Evolutionary conservation across 2,888 invertebrate species (phyloP).

Genomic region (Ennomos erosarius): DNA sequence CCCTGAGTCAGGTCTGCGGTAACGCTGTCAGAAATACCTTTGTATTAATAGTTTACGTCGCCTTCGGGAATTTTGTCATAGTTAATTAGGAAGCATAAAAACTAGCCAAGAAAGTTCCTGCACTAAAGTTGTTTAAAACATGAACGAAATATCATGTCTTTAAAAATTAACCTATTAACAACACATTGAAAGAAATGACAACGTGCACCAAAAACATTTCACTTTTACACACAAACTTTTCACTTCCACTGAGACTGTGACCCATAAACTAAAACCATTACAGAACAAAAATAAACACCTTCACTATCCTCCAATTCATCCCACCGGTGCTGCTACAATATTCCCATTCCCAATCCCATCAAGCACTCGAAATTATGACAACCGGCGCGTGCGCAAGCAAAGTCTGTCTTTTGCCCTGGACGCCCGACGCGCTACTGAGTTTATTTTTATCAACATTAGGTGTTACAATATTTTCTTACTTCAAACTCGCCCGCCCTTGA

Average conservation of each 20-base stretch:
- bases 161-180: slow-evolving; percentile 3
- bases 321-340: slow-evolving; percentile 16
- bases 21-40: slow-evolving; percentile 38
- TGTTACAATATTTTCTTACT: slow-evolving; percentile 69
- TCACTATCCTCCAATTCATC: slow-evolving; percentile 26
- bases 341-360: slow-evolving; percentile 1
- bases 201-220: neutral
- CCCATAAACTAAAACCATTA: neutral
- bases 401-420: slow-evolving; percentile 37
- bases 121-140: too few relatives aligned
- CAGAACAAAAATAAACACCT: slow-evolving; percentile 28
- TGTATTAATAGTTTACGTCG: slow-evolving; percentile 35
- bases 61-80: slow-evolving; percentile 29
- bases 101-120: too few relatives aligned
- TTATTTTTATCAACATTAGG: slow-evolving; percentile 78
- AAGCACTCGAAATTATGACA: slow-evolving; percentile 11
- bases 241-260: neutral
- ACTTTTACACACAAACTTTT: slow-evolving; percentile 12
- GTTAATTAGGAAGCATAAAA: slow-evolving; percentile 9
- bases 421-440: slow-evolving; percentile 65
- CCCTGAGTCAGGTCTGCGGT: slow-evolving; percentile 34
- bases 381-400: neutral
- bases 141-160: too few relatives aligned
- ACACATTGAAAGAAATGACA: too few relatives aligned
- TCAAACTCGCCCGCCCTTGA: slow-evolving; percentile 73